Conservation (phyloP, 1,140 invertebrate species). For the Brachionus paranguensis region DNA sequence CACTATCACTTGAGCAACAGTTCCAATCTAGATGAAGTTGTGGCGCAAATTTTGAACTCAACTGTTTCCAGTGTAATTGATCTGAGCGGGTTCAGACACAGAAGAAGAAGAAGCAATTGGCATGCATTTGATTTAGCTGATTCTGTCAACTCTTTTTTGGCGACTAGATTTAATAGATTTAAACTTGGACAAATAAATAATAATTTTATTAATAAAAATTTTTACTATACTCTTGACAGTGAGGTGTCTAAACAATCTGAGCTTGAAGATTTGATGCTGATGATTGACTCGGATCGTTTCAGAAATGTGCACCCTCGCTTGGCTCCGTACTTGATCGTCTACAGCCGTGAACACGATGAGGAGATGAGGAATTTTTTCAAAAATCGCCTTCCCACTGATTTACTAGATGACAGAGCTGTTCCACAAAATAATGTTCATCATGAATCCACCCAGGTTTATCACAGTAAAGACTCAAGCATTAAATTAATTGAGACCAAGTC, state of each 20-base stretch:
- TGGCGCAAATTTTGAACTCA: neutral
- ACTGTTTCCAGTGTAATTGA: slow-evolving; percentile 12
- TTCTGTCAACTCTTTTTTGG: neutral
- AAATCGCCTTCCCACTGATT: neutral
- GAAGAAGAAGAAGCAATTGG: neutral
- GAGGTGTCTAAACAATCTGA: neutral
- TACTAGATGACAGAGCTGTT: neutral
- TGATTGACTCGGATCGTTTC: neutral
- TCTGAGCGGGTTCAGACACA: neutral
- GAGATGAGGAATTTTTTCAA: slow-evolving; percentile 27
- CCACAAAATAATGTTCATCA: neutral
- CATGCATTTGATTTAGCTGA: neutral
- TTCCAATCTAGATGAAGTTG: neutral
- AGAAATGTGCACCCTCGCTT: neutral
- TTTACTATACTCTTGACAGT: slow-evolving; percentile 1
- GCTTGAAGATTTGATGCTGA: neutral
- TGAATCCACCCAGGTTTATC: neutral
- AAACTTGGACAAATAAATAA: neutral
- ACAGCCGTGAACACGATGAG: neutral
- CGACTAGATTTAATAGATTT: neutral
- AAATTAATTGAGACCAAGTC: slow-evolving; percentile 8
- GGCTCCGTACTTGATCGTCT: neutral
- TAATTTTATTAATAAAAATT: neutral
- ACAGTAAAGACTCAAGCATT: neutral
- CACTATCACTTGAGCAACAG: neutral